Evolutionary conservation across 2,888 invertebrate genomes (phyloP), one percentile per base, ranked within the genome.

Genomic region (Drosophila ezoana): DNA sequence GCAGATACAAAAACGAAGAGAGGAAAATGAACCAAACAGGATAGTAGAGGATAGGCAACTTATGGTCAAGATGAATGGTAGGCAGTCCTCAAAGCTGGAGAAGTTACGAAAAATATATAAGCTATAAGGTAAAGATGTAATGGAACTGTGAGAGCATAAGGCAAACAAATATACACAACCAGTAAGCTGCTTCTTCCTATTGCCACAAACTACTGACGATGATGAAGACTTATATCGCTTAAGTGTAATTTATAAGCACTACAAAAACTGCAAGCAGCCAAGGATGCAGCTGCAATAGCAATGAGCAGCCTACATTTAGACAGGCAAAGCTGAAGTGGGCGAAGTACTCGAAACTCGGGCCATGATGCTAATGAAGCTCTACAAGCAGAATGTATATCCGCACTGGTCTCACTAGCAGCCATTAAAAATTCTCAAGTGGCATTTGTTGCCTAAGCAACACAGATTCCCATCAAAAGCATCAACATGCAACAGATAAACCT

Each of bases 171-270:
- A 64, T 23, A 28, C n/a, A 56, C 33, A 47, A 28, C 4, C 20
- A 28, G 52, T 33, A 32, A 16, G 45, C n/a, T 53, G 18, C 51
- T 35, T 41, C 18, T 32, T 23, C 11, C 11, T 18, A 33, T 16
- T 44, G 48, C 43, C 20, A 8, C 8, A 28, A 28, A 8, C 28
- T 28, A 28, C 28, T 8, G 35, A 61, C 13, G 35, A 72, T 68
- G 83, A 80, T 52, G 63, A 83, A 73, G 68, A 72, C 68, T 77
- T 86, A 72, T 77, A 68, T 65, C 78, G 72, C 70, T 84, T 56
- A 63, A 86, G 74, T 68, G 63, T 62, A 79, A 76, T 72, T 80
- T 76, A 76, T 62, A 69, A 83, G 71, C 81, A 54, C 63, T 66
- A 49, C 43, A 67, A 72, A 77, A 74, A 81, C 41, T 71, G 53